Conservation (phyloP, 2,113 vertebrate genomes). For the Stictonetta naevosa region DNA sequence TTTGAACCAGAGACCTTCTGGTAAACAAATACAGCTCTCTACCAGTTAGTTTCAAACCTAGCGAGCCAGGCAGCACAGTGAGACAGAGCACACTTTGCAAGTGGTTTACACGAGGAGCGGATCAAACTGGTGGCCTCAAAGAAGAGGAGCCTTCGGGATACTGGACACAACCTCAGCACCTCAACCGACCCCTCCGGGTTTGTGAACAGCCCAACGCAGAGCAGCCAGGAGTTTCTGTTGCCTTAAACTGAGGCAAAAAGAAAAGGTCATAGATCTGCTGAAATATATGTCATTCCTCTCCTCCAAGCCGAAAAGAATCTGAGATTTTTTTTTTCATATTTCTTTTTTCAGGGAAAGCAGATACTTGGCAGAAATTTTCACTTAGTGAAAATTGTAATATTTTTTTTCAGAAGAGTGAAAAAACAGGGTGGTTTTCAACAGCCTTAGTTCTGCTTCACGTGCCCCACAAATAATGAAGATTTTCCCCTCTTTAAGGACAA, state of each 20-base stretch:
- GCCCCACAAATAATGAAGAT: not conserved
- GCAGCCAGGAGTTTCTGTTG: not conserved
- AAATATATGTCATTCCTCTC: not conserved
- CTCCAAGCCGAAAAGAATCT: not conserved
- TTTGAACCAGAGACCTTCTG: not conserved
- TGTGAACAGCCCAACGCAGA: not conserved
- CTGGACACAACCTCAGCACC: not conserved
- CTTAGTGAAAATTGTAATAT: not conserved
- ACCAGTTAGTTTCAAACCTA: not conserved
- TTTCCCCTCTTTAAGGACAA: not conserved
- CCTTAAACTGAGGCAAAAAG: not conserved
- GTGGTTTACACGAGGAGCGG: not conserved
- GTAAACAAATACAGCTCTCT: not conserved
- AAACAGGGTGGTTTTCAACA: not conserved
- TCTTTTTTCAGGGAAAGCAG: not conserved
- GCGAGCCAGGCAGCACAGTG: accelerated
- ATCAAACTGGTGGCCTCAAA: not conserved
- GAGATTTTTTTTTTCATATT: not conserved
- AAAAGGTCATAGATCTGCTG: not conserved
- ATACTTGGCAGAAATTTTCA: not conserved
- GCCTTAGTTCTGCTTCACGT: not conserved
- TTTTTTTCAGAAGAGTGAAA: not conserved
- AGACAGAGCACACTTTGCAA: not conserved
- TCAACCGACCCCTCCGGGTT: accelerated
- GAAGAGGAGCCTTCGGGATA: not conserved